Evolutionary conservation across 2,797 vertebrate species (phyloP).

Genomic region (Cyprinella venusta): DNA sequence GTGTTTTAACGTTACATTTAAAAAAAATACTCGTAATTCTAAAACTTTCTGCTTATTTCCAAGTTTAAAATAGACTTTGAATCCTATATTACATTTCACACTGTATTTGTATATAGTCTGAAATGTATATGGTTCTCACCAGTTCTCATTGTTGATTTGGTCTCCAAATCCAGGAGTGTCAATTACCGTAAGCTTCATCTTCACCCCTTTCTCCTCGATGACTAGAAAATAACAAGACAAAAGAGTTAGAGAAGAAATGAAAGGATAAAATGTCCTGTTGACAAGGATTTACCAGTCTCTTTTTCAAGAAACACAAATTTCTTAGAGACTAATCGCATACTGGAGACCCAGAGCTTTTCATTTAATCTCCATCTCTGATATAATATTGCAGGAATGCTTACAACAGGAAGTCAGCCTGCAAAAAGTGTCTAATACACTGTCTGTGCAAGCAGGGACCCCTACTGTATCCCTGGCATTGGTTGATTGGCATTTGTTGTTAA

Average conservation of each 20-base stretch:
- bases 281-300: background rate
- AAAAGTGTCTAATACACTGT: constrained; percentile 22
- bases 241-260: constrained; percentile 16
- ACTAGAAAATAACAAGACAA: constrained; percentile 68
- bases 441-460: constrained; percentile 9
- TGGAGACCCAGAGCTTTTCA: background rate
- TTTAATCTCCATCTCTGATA: constrained; percentile 4
- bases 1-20: background rate
- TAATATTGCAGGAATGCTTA: background rate
- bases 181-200: constrained; percentile 87
- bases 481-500: constrained; percentile 37
- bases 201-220: constrained; percentile 86
- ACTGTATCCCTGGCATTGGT: constrained; percentile 13
- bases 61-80: background rate
- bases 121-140: constrained; percentile 69
- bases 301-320: background rate
- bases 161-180: constrained; percentile 90
- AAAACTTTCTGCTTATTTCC: background rate
- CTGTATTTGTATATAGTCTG: background rate
- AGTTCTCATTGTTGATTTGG: constrained; percentile 90
- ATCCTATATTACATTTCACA: background rate
- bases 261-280: background rate
- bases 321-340: background rate
- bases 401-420: constrained; percentile 3
- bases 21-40: background rate